Evolutionary conservation across 2,797 vertebrate species (phyloP), one percentile per base, ranked within the genome.

Genomic region (Melanotaenia trifasciata): DNA sequence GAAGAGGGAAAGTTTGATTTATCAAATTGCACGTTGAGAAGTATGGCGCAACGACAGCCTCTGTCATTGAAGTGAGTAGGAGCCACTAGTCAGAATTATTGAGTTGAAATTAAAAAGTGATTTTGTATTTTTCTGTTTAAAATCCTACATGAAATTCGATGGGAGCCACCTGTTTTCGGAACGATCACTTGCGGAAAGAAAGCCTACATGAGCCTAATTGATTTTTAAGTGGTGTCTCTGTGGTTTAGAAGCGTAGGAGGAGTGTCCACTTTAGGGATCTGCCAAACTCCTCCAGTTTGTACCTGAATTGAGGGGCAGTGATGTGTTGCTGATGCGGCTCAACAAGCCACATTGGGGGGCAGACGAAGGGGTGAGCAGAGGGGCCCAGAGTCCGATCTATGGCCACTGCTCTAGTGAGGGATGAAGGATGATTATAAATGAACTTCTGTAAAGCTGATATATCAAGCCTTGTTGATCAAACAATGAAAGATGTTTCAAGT

Each of bases 171-270:
- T 83, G 80, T 75, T 84, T 83, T 16, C 11, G 30, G 24, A 73
- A 72, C 57, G 28, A 67, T 38, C 57, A 61, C 72, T 50, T 58
- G 33, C 33, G 5, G 62, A 73, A 65, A 30, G 70, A 54, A 64
- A 60, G 68, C 71, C 69, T n/a, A 71, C 79, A 72, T 40, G 70
- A 75, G 70, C 69, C 91, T 95, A 95, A 95, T 92, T 95, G 94
- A 94, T 95, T 96, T 94, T 93, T 93, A 95, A 95, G 92, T 93
- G 93, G 87, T 84, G 88, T 90, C 91, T 90, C 88, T 73, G 90
- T 84, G 87, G 92, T 90, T 87, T 80, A 70, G 77, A 81, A 35
- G 70, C 79, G 83, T 70, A 70, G 72, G 74, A 81, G 79, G 78
- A 84, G 84, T 81, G 80, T 83, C 84, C 88, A 89, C 88, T 89